A percentile compares a stretch with the other conserved stretches of the same genome.
These are phyloP conservation scores for Punctoribates punctum DNA, from an alignment of 2,888 invertebrate species.

Conservation along the genomic window DNA sequence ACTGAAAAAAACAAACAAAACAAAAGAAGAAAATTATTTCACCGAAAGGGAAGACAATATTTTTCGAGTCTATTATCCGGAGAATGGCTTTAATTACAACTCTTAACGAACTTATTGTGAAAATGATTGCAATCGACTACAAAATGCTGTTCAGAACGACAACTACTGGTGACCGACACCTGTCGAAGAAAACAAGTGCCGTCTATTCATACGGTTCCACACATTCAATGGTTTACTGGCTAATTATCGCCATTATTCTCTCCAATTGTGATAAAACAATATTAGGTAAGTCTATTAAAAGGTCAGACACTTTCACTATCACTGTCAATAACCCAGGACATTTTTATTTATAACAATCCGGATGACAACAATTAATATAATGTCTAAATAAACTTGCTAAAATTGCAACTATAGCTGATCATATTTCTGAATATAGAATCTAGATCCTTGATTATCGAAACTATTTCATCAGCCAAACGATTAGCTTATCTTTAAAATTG, in stretches of 20 bases:
- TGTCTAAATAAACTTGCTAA: too few relatives aligned
- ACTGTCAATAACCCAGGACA: neutral
- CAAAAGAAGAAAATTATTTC: too few relatives aligned
- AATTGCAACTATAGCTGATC: too few relatives aligned
- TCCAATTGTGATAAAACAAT: slow-evolving; percentile 14
- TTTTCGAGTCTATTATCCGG: too few relatives aligned
- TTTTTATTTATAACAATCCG: neutral
- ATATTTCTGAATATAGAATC: too few relatives aligned
- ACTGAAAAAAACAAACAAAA: too few relatives aligned
- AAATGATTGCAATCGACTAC: neutral
- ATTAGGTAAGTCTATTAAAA: slow-evolving; percentile 20
- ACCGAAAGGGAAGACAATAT: too few relatives aligned
- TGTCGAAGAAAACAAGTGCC: neutral
- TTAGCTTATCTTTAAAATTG: too few relatives aligned
- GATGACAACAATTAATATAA: neutral
- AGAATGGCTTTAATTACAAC: slow-evolving; percentile 1
- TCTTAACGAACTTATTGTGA: neutral
- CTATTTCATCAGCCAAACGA: too few relatives aligned
- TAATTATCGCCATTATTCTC: neutral
- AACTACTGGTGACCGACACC: neutral
- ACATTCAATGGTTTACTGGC: neutral
- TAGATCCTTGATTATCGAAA: too few relatives aligned
- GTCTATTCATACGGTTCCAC: neutral
- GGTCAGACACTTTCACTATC: neutral
- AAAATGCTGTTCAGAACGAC: neutral